Evolutionary conservation across 2,113 vertebrate genomes (phyloP), one percentile per base, ranked within the genome.

Genomic region (Sceloporus undulatus): DNA sequence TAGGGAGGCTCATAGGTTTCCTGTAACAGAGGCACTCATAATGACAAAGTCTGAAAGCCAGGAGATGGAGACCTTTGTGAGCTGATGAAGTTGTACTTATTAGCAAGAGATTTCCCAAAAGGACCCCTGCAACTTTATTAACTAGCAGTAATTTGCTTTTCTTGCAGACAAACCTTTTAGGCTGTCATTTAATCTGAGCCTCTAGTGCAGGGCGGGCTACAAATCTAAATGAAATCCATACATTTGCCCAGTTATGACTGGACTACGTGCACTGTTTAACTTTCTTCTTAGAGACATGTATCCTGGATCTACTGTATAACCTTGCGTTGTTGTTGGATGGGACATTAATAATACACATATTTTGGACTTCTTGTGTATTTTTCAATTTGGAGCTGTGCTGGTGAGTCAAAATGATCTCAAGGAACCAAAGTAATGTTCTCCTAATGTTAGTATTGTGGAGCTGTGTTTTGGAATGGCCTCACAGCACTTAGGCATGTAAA

Each of bases 121-220:
- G 1, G 59, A 18, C 13, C 59, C 29, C 86, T 74, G 74, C 54
- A 11, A 54, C 85, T 85, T 83, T 87, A 75, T 88, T 70, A 21
- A 80, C 0, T 62, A 19, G 42, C 88, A 89, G 86, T 40, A 92
- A 78, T 65, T 80, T 52, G 77, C 62, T 62, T 65, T 86, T 65
- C 83, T 87, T 59, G 38, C 70, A 38, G 0, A 0, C 23, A 40
- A 74, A 38, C 23, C 82, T 48, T 68, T 82, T 85, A 66, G 27
- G 19, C 13, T 52, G 25, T n/a, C 40, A 27, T 48, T 18, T 48
- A 23, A 52, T 18, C 40, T 52, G 38, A 68, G 56, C 21, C 62
- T 48, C 18, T 85, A 18, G 40, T 10, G 25, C 27, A 48, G 29
- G 25, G 34, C 18, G 38, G 34, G 56, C 34, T 34, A 68, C 6